Base-by-base conservation (phyloP, 2,797 vertebrate species). In the Tolypeutes matacus region DNA sequence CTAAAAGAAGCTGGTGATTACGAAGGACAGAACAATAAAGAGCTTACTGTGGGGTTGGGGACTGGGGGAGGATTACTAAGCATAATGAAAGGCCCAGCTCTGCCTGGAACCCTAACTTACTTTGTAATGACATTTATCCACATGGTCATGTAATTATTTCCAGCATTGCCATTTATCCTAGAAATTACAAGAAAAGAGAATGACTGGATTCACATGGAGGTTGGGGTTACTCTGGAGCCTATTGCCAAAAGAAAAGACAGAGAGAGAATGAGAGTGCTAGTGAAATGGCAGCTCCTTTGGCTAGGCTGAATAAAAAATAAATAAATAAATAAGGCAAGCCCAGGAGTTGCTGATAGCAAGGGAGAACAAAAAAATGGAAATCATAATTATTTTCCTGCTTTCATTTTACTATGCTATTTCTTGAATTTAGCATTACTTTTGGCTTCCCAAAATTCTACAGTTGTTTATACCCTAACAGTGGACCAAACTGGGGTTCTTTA, bases 121-220 rank as follows among this genome's bases (percentile, higher is more conserved):
- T n/a, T 91, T 82, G 72, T 14, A 93, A 39, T 53, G 69, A 1
- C 7, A 49, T 10, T 7, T 64, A 42, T 73, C 34, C 34, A 86
- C 6, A 25, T 9, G 10, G 18, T 39, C 49, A 90, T 8, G 1
- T 15, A 72, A 15, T 31, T 78, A 78, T 80, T 82, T 25, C 39
- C 27, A 62, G 39, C 60, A 94, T 76, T 31, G 11, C 23, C 76
- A 69, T 75, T 11, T 46, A 89, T 23, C 3, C 17, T 56, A 10
- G 31, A 94, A 95, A 89, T 91, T 60, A 67, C 29, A 91, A 70
- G 39, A 62, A 89, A 42, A 67, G 4, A 84, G 56, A 89, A 69
- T 67, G 18, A 83, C 2, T 76, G 65, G 36, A 58, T 64, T 75
- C 27, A 70, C 36, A 70, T 2, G 6, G 53, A 46, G 31, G 9